These are phyloP conservation scores for Sylvicapra grimmia DNA, from an alignment of 2,113 vertebrate species.

Conservation along the genomic window DNA sequence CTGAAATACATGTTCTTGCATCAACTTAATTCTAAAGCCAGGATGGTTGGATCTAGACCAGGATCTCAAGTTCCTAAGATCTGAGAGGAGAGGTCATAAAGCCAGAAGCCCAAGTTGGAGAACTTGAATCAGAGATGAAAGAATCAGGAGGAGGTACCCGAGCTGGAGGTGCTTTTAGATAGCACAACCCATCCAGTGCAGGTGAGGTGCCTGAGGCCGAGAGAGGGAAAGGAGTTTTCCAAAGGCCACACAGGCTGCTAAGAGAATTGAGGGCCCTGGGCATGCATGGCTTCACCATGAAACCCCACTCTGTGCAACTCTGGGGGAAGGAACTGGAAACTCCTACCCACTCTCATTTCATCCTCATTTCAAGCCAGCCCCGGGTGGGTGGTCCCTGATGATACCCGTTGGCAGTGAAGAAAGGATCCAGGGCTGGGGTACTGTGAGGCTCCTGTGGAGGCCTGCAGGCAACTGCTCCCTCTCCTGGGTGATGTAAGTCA, in stretches of 20 bases:
- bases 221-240: conserved; percentile 1
- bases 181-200: background rate
- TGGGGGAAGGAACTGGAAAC: background rate
- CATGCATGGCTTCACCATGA: background rate
- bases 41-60: background rate
- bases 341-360: background rate
- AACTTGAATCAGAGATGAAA: background rate
- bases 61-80: background rate
- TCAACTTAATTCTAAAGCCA: background rate
- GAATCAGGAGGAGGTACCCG: background rate
- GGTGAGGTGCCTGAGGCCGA: background rate
- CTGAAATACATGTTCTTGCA: background rate
- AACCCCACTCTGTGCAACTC: background rate
- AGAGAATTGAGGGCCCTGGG: background rate
- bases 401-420: conserved; percentile 7
- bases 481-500: conserved; percentile 69
- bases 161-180: background rate
- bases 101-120: background rate
- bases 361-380: background rate
- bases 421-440: background rate
- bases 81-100: background rate
- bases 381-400: conserved; percentile 51
- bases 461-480: conserved; percentile 58
- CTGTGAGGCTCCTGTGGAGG: conserved; percentile 12
- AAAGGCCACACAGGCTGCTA: conserved; percentile 16